phyloP scores from a whole-genome alignment of 2,888 invertebrate species.

The Hypomecis punctinalis region DNA sequence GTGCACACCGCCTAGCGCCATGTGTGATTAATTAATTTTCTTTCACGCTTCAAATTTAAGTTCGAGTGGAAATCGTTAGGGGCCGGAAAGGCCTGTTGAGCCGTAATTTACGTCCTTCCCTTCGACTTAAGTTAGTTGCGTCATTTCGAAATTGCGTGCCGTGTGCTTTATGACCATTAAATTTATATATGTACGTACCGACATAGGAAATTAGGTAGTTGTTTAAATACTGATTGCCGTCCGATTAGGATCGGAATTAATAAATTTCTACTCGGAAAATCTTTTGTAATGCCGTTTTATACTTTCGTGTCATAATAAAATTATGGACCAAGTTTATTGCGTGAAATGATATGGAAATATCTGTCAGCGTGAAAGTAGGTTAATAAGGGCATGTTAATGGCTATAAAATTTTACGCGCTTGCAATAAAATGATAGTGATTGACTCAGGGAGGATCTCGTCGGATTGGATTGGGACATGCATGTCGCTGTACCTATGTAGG shows the following conservation, averaged over 20 bases:
- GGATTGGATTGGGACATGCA: constrained; percentile 40
- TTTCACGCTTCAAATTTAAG: constrained; percentile 78
- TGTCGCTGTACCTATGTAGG: constrained; percentile 9
- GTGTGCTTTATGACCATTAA: constrained; percentile 72
- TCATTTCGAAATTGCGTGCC: constrained; percentile 79
- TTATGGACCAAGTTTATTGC: constrained; percentile 37
- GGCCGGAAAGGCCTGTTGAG: constrained; percentile 81
- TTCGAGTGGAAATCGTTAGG: constrained; percentile 77
- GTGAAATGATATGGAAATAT: constrained; percentile 38
- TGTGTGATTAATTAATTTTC: constrained; percentile 82
- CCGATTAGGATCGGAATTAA: constrained; percentile 67
- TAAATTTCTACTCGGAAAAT: constrained; percentile 59
- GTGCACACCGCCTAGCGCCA: constrained; percentile 54
- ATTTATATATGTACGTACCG: constrained; percentile 69
- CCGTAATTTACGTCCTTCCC: constrained; percentile 78
- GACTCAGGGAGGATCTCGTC: constrained; percentile 38
- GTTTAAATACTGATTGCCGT: constrained; percentile 74
- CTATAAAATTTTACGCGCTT: constrained; percentile 43
- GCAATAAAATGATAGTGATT: constrained; percentile 47
- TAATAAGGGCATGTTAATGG: constrained; percentile 44
- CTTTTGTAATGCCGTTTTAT: constrained; percentile 33
- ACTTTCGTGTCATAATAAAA: constrained; percentile 38
- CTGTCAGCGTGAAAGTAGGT: constrained; percentile 42
- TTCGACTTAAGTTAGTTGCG: constrained; percentile 72
- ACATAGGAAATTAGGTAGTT: constrained; percentile 79